These are phyloP conservation scores for Tinea trinotella DNA, from an alignment of 2,888 invertebrate species.

Conservation along the genomic window DNA sequence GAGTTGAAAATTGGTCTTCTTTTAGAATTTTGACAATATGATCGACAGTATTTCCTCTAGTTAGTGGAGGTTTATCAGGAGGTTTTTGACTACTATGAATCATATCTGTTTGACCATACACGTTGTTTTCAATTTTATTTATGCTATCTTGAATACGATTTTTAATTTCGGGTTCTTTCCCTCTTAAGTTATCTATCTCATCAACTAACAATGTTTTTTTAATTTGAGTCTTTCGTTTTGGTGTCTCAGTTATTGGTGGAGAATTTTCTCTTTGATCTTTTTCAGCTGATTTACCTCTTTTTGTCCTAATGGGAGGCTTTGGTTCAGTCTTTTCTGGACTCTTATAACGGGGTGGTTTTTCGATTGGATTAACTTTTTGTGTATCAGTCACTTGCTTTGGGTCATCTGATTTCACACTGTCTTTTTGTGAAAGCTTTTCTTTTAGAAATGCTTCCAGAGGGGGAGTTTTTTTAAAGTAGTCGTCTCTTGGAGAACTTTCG, in stretches of 20 bases:
- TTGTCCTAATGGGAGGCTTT: conserved; percentile 49
- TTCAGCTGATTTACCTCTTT: conserved; percentile 50
- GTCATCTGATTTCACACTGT: conserved; percentile 38
- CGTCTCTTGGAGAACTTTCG: conserved; percentile 80
- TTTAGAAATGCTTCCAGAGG: conserved; percentile 54
- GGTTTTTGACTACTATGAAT: conserved; percentile 82
- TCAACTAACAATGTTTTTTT: conserved; percentile 51
- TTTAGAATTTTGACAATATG: conserved; percentile 83
- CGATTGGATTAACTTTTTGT: conserved; percentile 61
- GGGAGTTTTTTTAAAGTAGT: conserved; percentile 73
- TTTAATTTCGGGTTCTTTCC: conserved; percentile 53
- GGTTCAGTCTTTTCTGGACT: conserved; percentile 54
- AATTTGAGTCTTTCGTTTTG: conserved; percentile 53
- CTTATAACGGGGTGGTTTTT: conserved; percentile 58
- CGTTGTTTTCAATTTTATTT: conserved; percentile 61
- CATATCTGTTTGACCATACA: conserved; percentile 73
- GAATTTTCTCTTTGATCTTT: conserved; percentile 42
- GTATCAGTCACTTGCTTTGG: conserved; percentile 34
- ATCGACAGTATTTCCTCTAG: conserved; percentile 81
- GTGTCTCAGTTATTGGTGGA: conserved; percentile 42
- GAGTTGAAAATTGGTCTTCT: conserved; percentile 78
- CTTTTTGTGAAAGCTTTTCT: conserved; percentile 44
- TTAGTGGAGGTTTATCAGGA: conserved; percentile 77
- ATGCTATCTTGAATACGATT: conserved; percentile 66
- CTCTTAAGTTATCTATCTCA: conserved; percentile 49